Conservation (phyloP, 1,140 invertebrate genomes). For the Sycophaga agraensis region DNA sequence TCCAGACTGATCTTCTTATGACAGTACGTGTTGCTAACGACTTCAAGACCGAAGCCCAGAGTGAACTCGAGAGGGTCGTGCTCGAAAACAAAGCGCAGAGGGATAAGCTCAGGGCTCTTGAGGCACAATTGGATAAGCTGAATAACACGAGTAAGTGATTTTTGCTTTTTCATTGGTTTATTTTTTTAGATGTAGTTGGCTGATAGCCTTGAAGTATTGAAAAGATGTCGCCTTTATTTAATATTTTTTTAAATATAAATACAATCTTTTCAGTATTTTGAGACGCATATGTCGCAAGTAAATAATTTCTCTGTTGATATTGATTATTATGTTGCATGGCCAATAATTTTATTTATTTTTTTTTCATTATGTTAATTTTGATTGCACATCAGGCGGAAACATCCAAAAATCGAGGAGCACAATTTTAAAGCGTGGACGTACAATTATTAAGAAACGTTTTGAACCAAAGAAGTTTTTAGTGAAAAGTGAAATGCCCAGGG, state of each 20-base stretch:
- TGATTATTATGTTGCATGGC: conserved; percentile 21
- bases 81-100: conserved; percentile 80
- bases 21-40: conserved; percentile 93
- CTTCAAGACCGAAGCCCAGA: conserved; percentile 85
- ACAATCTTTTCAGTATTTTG: too few relatives aligned
- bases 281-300: conserved; percentile 8
- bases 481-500: conserved; percentile 19
- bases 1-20: conserved; percentile 88
- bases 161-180: neutral
- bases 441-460: conserved; percentile 39
- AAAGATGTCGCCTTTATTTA: too few relatives aligned
- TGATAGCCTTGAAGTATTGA: neutral
- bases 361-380: conserved; percentile 34
- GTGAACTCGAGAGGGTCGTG: conserved; percentile 78
- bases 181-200: neutral
- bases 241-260: too few relatives aligned
- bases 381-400: conserved; percentile 36
- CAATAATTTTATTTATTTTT: conserved; percentile 22
- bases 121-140: conserved; percentile 77
- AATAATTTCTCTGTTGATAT: conserved; percentile 21
- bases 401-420: conserved; percentile 33
- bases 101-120: conserved; percentile 74
- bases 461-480: conserved; percentile 33
- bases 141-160: conserved; percentile 63
- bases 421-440: conserved; percentile 47